Conservation (phyloP, 2,888 invertebrate species). For the Argyresthia goedartella region DNA sequence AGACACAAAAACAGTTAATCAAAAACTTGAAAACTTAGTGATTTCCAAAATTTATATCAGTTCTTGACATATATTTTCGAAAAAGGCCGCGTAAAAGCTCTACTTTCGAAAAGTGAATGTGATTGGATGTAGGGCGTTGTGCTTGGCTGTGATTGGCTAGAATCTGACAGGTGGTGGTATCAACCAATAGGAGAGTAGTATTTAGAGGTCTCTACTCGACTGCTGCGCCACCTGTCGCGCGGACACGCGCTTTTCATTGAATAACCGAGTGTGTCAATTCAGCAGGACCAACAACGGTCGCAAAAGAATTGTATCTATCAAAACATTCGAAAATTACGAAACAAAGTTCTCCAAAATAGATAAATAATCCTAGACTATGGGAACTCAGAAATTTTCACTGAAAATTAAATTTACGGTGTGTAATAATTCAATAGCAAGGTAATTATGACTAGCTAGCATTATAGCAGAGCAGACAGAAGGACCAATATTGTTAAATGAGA, state of each 20-base stretch:
- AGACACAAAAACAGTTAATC: not conserved
- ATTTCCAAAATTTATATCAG: constrained; percentile 14
- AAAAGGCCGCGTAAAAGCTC: not conserved
- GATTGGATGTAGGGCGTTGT: constrained; percentile 3
- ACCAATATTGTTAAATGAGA: no score
- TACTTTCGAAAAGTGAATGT: not conserved
- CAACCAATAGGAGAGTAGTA: constrained; percentile 31
- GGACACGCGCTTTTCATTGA: constrained; percentile 16
- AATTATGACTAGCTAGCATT: no score
- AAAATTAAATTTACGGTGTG: no score
- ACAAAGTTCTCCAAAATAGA: no score
- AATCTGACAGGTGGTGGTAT: constrained; percentile 16
- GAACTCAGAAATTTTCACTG: no score
- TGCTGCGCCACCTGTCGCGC: constrained; percentile 61
- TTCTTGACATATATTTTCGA: constrained; percentile 6
- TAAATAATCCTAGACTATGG: no score
- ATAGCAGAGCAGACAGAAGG: no score
- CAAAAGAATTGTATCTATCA: no score
- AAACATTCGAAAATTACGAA: no score
- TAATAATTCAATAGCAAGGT: no score
- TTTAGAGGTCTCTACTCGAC: constrained; percentile 34
- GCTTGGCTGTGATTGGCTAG: constrained; percentile 29
- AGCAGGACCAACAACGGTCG: no score
- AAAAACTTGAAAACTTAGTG: constrained; percentile 6
- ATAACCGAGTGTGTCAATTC: constrained; percentile 2